These are phyloP conservation scores for Acrobasis consociella DNA, from an alignment of 2,888 invertebrate species.

Conservation along the genomic window DNA sequence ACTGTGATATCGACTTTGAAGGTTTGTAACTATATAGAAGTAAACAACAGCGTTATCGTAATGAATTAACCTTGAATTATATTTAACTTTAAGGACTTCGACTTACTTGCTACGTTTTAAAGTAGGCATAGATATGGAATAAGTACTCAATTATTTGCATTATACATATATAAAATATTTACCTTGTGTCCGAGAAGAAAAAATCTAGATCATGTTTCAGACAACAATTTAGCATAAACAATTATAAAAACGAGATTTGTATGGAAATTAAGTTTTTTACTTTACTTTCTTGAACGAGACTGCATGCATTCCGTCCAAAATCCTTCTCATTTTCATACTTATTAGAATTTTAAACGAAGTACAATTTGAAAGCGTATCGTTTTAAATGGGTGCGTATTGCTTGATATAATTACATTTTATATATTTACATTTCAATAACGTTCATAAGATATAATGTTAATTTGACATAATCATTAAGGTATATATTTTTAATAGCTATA, in stretches of 20 bases:
- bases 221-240: neutral
- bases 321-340: slow-evolving; percentile 16
- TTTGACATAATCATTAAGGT: no score
- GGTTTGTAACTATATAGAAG: slow-evolving; percentile 10
- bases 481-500: no score
- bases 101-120: no score
- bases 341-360: slow-evolving; percentile 17
- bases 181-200: neutral
- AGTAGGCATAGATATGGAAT: no score
- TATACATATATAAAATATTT: no score
- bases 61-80: slow-evolving; percentile 12
- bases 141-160: no score
- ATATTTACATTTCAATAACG: no score
- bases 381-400: no score
- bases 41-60: slow-evolving; percentile 6
- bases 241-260: neutral
- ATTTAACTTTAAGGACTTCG: neutral
- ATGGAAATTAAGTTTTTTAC: slow-evolving; percentile 8
- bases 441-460: no score
- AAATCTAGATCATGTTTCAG: neutral
- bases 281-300: slow-evolving; percentile 4
- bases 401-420: no score
- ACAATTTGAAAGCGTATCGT: slow-evolving; percentile 12
- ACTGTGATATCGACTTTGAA: slow-evolving; percentile 12
- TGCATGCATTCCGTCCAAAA: slow-evolving; percentile 7